Evolutionary conservation across 2,888 invertebrate genomes (phyloP).

Genomic region (Atrina japonica): DNA sequence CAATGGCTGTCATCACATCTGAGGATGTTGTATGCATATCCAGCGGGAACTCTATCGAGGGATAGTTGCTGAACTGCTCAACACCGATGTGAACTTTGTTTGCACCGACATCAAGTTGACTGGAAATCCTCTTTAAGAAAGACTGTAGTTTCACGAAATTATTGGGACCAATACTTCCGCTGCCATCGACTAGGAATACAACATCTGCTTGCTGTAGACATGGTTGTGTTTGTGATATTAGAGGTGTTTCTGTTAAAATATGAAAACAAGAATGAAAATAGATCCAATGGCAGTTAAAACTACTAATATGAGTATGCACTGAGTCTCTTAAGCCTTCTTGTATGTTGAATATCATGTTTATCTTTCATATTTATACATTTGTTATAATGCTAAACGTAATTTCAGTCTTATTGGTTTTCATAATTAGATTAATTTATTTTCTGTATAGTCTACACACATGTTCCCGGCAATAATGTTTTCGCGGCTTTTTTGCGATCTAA

Average conservation of each 20-base stretch:
- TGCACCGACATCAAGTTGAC: slow-evolving; percentile 58
- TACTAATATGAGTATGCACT: too few relatives aligned
- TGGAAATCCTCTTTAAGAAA: slow-evolving; percentile 63
- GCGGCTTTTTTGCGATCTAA: too few relatives aligned
- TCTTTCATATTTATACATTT: too few relatives aligned
- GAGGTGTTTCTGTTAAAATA: background rate
- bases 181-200: slow-evolving; percentile 66
- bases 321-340: too few relatives aligned
- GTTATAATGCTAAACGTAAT: too few relatives aligned
- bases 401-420: too few relatives aligned
- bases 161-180: slow-evolving; percentile 62
- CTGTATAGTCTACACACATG: too few relatives aligned
- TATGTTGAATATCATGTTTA: too few relatives aligned
- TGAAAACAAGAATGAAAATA: background rate
- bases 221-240: slow-evolving; percentile 5
- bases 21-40: slow-evolving; percentile 57
- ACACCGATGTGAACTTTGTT: slow-evolving; percentile 65
- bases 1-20: slow-evolving; percentile 62
- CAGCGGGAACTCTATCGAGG: slow-evolving; percentile 65
- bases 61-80: slow-evolving; percentile 67
- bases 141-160: slow-evolving; percentile 66
- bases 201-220: slow-evolving; percentile 63
- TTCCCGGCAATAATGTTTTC: too few relatives aligned
- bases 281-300: background rate
- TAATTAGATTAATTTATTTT: too few relatives aligned